Conservation (phyloP, 2,797 vertebrate species). For the Paedocypris micromegethes region DNA sequence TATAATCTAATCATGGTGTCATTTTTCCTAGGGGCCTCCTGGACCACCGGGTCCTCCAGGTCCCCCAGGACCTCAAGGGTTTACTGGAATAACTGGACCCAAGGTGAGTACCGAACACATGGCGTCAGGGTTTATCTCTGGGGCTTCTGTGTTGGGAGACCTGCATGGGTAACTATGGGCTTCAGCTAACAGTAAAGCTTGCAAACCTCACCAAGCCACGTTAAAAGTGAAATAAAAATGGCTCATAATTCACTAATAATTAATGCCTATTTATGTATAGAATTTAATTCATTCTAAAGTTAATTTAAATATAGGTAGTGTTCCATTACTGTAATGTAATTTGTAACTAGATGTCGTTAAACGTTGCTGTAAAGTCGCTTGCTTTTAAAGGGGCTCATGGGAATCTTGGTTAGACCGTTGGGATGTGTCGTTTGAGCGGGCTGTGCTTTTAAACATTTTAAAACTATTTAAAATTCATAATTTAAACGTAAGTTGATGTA, state of each 20-base stretch:
- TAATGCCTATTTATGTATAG: slow-evolving; percentile 11
- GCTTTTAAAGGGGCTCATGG: slow-evolving; percentile 55
- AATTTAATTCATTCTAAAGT: slow-evolving; percentile 27
- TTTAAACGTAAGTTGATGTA: slow-evolving; percentile 30
- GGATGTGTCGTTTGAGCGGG: slow-evolving; percentile 38
- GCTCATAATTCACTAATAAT: slow-evolving; percentile 15
- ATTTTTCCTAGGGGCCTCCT: slow-evolving; percentile 74
- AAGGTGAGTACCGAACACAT: slow-evolving; percentile 71
- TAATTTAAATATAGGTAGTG: slow-evolving; percentile 9
- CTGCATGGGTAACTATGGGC: slow-evolving; percentile 52
- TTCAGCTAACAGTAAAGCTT: slow-evolving; percentile 40
- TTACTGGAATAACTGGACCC: slow-evolving; percentile 74
- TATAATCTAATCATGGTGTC: slow-evolving; percentile 40
- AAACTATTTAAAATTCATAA: slow-evolving; percentile 8
- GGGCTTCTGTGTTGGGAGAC: slow-evolving; percentile 37
- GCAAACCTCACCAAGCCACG: slow-evolving; percentile 30
- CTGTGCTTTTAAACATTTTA: slow-evolving; percentile 34
- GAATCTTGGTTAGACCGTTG: slow-evolving; percentile 57
- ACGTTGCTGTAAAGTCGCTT: slow-evolving; percentile 41
- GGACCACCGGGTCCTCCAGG: slow-evolving; percentile 81
- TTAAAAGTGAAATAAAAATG: slow-evolving; percentile 21
- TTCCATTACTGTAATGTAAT: slow-evolving; percentile 20
- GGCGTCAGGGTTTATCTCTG: slow-evolving; percentile 21
- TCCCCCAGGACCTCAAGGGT: slow-evolving; percentile 80
- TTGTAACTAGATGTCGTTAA: slow-evolving; percentile 31